Evolutionary conservation across 1,140 invertebrate genomes (phyloP).

Genomic region (Cotesia glomerata): DNA sequence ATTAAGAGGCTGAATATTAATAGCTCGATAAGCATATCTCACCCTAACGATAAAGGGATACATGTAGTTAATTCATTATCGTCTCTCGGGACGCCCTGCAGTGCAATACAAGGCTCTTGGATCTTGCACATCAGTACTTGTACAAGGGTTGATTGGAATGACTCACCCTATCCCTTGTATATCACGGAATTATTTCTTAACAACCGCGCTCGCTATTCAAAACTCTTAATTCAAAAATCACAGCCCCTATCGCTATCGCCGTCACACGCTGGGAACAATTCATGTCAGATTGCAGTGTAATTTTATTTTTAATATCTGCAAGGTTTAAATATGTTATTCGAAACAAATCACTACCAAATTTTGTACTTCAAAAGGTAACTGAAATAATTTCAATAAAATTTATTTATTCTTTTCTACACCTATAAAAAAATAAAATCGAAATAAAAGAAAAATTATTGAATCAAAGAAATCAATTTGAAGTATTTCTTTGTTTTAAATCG

Average conservation of each 20-base stretch:
- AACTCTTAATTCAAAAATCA: constrained; percentile 18
- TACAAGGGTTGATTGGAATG: constrained; percentile 47
- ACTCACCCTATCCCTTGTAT: constrained; percentile 45
- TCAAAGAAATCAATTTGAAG: too few relatives aligned
- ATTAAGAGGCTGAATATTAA: too few relatives aligned
- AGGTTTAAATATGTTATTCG: too few relatives aligned
- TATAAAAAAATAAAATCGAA: too few relatives aligned
- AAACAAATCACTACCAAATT: too few relatives aligned
- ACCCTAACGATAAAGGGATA: constrained; percentile 36
- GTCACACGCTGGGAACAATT: neutral
- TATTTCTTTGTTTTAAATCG: too few relatives aligned
- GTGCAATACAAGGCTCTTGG: neutral
- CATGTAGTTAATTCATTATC: constrained; percentile 54
- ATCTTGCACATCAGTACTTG: neutral
- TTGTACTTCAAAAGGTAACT: too few relatives aligned
- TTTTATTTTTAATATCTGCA: too few relatives aligned
- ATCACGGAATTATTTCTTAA: constrained; percentile 47
- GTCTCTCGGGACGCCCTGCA: constrained; percentile 37
- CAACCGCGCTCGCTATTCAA: constrained; percentile 22
- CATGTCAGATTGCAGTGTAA: constrained; percentile 42
- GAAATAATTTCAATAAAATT: too few relatives aligned
- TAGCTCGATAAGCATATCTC: neutral
- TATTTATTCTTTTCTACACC: too few relatives aligned
- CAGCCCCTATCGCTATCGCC: neutral
- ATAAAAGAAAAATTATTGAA: too few relatives aligned